phyloP scores from a whole-genome alignment of 1,140 invertebrate species.

The Campoletis sonorensis region DNA sequence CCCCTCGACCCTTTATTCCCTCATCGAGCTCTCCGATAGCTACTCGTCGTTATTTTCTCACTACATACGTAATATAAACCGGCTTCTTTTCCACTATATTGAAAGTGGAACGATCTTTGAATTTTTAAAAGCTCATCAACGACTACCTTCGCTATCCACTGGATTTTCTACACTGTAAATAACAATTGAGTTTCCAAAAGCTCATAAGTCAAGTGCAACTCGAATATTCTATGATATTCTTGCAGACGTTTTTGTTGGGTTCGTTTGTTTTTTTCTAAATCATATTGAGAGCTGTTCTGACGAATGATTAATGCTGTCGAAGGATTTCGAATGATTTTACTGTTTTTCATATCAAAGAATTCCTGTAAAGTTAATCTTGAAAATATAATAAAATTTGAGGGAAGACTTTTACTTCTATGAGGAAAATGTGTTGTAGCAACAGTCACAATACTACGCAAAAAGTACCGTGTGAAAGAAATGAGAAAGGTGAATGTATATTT shows the following conservation, averaged over 20 bases:
- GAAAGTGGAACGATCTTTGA: constrained; percentile 35
- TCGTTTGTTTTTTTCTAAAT: no score
- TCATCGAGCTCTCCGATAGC: background rate
- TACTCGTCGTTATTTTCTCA: constrained; percentile 7
- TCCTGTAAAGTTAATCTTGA: no score
- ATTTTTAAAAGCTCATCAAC: constrained; percentile 30
- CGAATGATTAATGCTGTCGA: no score
- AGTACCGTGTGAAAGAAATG: background rate
- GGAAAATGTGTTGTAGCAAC: no score
- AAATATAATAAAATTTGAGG: no score
- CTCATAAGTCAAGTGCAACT: no score
- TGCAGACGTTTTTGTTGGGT: no score
- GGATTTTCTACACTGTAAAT: background rate
- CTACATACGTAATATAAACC: constrained; percentile 13
- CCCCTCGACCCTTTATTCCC: background rate
- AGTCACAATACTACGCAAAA: background rate
- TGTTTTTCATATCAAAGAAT: no score
- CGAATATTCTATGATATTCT: no score
- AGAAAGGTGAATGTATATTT: background rate
- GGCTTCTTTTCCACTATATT: constrained; percentile 26
- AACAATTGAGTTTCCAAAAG: background rate
- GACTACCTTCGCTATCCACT: background rate
- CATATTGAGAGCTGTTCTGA: no score
- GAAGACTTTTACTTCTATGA: no score
- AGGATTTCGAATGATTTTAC: no score